These are phyloP conservation scores for Nannobrachium achirus DNA, from an alignment of 2,113 vertebrate genomes.

Conservation along the genomic window DNA sequence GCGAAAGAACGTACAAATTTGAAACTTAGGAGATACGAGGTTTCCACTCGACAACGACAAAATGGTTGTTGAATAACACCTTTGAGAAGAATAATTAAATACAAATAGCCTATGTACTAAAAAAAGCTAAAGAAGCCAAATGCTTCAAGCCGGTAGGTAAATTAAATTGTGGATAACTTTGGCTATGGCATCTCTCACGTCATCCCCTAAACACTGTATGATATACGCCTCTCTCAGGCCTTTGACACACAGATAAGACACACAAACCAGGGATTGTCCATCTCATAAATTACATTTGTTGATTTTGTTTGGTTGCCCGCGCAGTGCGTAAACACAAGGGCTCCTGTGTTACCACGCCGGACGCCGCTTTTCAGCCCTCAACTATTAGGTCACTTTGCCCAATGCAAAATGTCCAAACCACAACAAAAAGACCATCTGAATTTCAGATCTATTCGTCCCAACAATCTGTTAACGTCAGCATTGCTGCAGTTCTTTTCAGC, in stretches of 20 bases:
- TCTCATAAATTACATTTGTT: neutral
- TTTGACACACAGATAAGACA: neutral
- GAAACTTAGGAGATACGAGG: too few species aligned
- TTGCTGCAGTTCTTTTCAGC: slow-evolving; percentile 13
- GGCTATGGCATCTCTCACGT: neutral
- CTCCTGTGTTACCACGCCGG: neutral
- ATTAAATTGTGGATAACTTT: too few species aligned
- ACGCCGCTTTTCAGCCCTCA: neutral
- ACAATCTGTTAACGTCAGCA: neutral
- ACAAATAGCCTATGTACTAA: too few species aligned
- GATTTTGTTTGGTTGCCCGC: neutral
- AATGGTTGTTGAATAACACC: too few species aligned
- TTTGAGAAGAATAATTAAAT: too few species aligned
- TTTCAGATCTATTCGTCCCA: neutral
- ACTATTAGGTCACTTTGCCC: slow-evolving; percentile 23
- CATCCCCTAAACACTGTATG: neutral
- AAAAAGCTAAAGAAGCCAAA: too few species aligned
- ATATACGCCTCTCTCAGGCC: neutral
- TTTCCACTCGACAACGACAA: too few species aligned
- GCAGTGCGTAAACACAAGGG: neutral
- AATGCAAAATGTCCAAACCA: slow-evolving; percentile 26
- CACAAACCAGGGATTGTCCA: neutral
- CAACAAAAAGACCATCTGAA: slow-evolving; percentile 17
- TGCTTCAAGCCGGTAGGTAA: too few species aligned
- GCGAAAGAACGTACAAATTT: too few species aligned